Evolutionary conservation across 2,113 vertebrate species (phyloP), one percentile per base, ranked within the genome.

Genomic region (Marmota monax): DNA sequence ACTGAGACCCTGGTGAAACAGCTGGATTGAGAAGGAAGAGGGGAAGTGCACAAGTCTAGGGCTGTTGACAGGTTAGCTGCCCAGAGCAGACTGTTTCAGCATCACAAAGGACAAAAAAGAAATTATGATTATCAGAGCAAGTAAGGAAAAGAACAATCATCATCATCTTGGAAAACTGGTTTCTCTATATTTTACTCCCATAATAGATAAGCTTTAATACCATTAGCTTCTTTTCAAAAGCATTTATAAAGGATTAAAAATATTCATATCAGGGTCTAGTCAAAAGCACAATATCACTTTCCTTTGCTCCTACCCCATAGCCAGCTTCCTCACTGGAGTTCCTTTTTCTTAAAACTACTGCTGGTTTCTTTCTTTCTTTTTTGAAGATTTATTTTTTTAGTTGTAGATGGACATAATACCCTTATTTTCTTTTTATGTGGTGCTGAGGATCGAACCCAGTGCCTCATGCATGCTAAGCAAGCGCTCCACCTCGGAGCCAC

Each of bases 151-250:
- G 11, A 45, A n/a, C 34, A n/a, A 51, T 51, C 20, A 53, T 82
- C 27, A n/a, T 32, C 9, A n/a, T 32, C 12, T 74, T 29, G 20
- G 42, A 80, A 96, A 94, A 53, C 1, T 34, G 6, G 18, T 87
- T 87, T 84, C 25, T 94, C 34, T 53, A 2, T 7, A 74, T 84
- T 32, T 63, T 53, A 58, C 23, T 78, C 27, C 27, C 32, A 73
- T 18, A 88, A 86, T 32, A 84, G 29, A 73, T 48, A 95, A 70
- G 42, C 10, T 61, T 84, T n/a, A n/a, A 5, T 74, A 76, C 34
- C 29, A 61, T 63, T 90, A 73, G 67, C 37, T 97, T 53, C 45
- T 61, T 84, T 45, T 69, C 63, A 61, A 37, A 88, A 73, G 29
- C 78, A 7, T 8, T 72, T 39, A 79, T 13, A 11, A 73, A 78